These are phyloP conservation scores for Entosphenus tridentatus DNA, from an alignment of 2,113 vertebrate genomes.

Conservation along the genomic window DNA sequence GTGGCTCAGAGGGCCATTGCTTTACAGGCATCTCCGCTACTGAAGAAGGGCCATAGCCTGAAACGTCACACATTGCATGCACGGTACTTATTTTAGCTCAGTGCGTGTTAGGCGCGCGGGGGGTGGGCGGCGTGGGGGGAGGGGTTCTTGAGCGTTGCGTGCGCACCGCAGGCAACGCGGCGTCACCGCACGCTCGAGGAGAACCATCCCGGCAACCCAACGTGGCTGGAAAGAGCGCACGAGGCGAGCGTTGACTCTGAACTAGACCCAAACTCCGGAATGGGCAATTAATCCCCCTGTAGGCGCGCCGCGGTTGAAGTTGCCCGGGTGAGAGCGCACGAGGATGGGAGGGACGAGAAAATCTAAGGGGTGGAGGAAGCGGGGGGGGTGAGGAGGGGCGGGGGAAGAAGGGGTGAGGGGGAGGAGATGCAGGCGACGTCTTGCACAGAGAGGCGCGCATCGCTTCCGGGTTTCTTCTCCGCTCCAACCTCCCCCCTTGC, in stretches of 20 bases:
- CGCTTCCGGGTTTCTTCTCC: constrained; percentile 2
- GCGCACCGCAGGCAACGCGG: no score
- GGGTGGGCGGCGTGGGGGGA: no score
- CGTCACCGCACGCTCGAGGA: no score
- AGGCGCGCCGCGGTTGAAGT: neutral
- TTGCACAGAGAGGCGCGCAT: neutral
- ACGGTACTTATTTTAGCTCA: no score
- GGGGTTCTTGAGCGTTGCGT: no score
- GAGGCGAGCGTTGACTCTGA: neutral
- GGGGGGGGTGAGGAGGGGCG: neutral
- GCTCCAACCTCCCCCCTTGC: neutral
- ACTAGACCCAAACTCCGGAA: constrained; percentile 1
- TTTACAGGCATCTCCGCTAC: no score
- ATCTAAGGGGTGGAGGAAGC: neutral
- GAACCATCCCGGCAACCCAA: no score
- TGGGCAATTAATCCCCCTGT: constrained; percentile 3
- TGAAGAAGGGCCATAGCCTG: no score
- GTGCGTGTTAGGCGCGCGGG: no score
- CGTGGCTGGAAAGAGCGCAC: no score
- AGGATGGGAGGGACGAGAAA: neutral
- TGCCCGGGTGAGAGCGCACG: neutral
- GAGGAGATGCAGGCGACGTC: neutral
- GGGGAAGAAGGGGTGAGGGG: constrained; percentile 2
- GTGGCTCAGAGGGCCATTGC: no score
- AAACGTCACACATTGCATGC: no score